Evolutionary conservation across 1,140 invertebrate species (phyloP).

Genomic region (Pogonognathellus flavescens): DNA sequence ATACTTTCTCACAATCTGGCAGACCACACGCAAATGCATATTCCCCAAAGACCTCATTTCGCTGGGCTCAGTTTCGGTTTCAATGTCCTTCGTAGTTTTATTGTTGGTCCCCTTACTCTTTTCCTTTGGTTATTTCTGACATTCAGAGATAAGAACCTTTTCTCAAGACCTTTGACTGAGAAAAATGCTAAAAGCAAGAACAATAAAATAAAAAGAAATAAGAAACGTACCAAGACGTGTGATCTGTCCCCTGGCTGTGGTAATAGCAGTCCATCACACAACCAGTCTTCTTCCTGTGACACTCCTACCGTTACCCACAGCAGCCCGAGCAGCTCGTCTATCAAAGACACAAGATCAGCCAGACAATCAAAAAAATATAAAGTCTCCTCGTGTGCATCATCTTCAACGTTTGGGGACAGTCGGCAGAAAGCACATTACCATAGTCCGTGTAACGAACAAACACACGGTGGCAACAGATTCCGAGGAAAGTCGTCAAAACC

Average conservation of each 20-base stretch:
- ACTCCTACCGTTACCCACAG: neutral
- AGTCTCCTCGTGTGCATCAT: constrained; percentile 10
- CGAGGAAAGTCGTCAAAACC: neutral
- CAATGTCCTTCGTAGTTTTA: constrained; percentile 71
- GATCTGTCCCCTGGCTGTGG: neutral
- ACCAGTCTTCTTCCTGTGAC: neutral
- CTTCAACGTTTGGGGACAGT: neutral
- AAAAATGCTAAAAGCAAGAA: neutral
- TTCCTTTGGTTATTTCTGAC: constrained; percentile 71
- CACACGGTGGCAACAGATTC: neutral
- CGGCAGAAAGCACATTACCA: constrained; percentile 17
- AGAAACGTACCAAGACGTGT: neutral
- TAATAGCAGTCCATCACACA: neutral
- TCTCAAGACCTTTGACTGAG: constrained; percentile 64
- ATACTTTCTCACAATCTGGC: constrained; percentile 73
- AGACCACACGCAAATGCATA: constrained; percentile 70
- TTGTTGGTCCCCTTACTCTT: constrained; percentile 74
- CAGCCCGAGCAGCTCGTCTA: constrained; percentile 13
- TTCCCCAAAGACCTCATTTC: constrained; percentile 70
- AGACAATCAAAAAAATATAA: constrained; percentile 38
- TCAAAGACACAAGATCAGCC: constrained; percentile 25
- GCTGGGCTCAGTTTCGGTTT: constrained; percentile 70
- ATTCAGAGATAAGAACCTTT: constrained; percentile 64
- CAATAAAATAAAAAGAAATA: constrained; percentile 39
- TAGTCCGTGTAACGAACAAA: neutral